Evolutionary conservation across 2,113 vertebrate genomes (phyloP).

Genomic region (Capreolus pygargus): DNA sequence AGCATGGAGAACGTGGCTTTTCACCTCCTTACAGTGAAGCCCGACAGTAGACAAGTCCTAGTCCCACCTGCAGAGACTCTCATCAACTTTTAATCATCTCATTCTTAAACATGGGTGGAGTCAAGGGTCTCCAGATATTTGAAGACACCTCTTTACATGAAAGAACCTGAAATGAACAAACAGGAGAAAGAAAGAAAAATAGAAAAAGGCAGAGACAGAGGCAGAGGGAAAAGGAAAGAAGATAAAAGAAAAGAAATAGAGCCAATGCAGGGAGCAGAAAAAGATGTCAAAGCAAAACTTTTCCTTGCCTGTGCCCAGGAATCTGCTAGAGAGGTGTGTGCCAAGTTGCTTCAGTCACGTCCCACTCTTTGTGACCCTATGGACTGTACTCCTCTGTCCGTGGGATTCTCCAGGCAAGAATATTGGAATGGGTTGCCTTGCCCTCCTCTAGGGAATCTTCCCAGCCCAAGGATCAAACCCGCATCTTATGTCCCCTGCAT

Average conservation of each 20-base stretch:
- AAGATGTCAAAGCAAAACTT: not conserved
- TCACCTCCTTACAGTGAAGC: not conserved
- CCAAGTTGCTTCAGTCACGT: not conserved
- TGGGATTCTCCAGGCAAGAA: not conserved
- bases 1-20: not conserved
- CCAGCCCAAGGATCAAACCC: not conserved
- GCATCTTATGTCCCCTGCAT: accelerated
- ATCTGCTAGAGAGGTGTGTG: not conserved
- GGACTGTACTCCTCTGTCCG: not conserved
- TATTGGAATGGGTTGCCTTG: not conserved
- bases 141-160: not conserved
- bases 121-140: not conserved
- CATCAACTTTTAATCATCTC: not conserved
- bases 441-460: not conserved
- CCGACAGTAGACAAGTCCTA: not conserved
- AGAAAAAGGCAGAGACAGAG: not conserved
- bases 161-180: not conserved
- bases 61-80: not conserved
- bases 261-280: not conserved
- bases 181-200: not conserved
- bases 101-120: not conserved
- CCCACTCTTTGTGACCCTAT: not conserved
- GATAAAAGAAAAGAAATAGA: not conserved
- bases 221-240: not conserved
- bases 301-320: not conserved